These are phyloP conservation scores for Trachelus tabidus DNA, from an alignment of 2,888 invertebrate species.

Conservation along the genomic window DNA sequence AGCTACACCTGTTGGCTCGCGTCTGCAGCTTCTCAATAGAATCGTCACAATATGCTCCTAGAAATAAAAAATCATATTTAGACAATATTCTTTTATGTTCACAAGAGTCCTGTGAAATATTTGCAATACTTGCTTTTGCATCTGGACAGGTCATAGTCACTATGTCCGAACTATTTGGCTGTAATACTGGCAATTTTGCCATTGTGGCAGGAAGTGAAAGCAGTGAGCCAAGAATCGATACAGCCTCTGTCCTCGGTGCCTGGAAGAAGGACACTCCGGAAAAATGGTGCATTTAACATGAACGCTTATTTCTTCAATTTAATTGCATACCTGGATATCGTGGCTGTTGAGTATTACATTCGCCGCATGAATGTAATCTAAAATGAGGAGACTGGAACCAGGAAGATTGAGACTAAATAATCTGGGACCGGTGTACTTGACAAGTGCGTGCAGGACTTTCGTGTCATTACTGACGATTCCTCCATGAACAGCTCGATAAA, in stretches of 20 bases:
- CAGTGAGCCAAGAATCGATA: conserved; percentile 88
- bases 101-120: conserved; percentile 9
- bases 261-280: conserved; percentile 48
- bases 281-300: background rate
- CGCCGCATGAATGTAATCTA: conserved; percentile 92
- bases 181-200: conserved; percentile 76
- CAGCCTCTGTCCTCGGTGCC: conserved; percentile 91
- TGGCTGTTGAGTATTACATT: conserved; percentile 86
- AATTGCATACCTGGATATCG: conserved; percentile 71
- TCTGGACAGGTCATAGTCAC: conserved; percentile 75
- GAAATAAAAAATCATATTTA: conserved; percentile 32
- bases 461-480: conserved; percentile 70
- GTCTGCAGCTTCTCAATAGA: conserved; percentile 86
- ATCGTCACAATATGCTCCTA: conserved; percentile 91
- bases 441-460: conserved; percentile 59
- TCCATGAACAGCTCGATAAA: conserved; percentile 86
- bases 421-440: conserved; percentile 77
- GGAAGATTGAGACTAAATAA: conserved; percentile 89
- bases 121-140: conserved; percentile 72
- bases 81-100: background rate
- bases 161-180: conserved; percentile 73
- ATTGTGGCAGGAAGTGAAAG: conserved; percentile 82
- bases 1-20: conserved; percentile 89
- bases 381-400: conserved; percentile 85
- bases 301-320: background rate